phyloP scores from a whole-genome alignment of 2,797 vertebrate genomes.

The Meda fulgida region DNA sequence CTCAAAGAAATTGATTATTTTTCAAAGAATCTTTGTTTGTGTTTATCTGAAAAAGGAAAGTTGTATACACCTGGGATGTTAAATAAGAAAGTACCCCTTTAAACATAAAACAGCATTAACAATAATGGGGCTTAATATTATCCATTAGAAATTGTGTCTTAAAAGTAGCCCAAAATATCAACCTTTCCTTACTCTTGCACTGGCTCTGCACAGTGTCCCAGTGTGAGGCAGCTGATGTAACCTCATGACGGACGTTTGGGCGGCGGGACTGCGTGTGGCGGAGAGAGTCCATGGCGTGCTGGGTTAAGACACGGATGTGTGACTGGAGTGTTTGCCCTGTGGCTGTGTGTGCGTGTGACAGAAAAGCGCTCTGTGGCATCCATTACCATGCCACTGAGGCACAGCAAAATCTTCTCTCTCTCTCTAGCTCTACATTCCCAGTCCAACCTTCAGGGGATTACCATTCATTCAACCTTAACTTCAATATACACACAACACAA shows the following conservation, averaged over 20 bases:
- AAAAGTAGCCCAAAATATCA: background rate
- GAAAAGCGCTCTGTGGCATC: slow-evolving; percentile 49
- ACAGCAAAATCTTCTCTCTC: slow-evolving; percentile 41
- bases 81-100: background rate
- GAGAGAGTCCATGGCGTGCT: slow-evolving; percentile 33
- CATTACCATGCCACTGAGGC: slow-evolving; percentile 60
- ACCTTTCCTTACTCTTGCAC: no score
- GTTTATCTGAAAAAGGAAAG: background rate
- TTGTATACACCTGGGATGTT: background rate
- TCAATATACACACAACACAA: slow-evolving; percentile 53
- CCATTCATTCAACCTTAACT: slow-evolving; percentile 58
- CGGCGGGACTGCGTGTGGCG: slow-evolving; percentile 4
- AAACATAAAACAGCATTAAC: background rate
- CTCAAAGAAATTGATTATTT: background rate
- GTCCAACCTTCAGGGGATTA: slow-evolving; percentile 55
- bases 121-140: background rate
- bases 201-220: background rate
- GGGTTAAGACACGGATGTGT: slow-evolving; percentile 42
- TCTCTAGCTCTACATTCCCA: slow-evolving; percentile 42
- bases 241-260: background rate
- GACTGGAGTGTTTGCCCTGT: slow-evolving; percentile 55
- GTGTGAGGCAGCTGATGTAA: slow-evolving; percentile 13
- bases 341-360: slow-evolving; percentile 39
- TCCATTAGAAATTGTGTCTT: background rate
- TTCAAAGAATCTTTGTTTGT: background rate